phyloP scores from a whole-genome alignment of 2,888 invertebrate genomes.

The Aphidoletes aphidimyza region DNA sequence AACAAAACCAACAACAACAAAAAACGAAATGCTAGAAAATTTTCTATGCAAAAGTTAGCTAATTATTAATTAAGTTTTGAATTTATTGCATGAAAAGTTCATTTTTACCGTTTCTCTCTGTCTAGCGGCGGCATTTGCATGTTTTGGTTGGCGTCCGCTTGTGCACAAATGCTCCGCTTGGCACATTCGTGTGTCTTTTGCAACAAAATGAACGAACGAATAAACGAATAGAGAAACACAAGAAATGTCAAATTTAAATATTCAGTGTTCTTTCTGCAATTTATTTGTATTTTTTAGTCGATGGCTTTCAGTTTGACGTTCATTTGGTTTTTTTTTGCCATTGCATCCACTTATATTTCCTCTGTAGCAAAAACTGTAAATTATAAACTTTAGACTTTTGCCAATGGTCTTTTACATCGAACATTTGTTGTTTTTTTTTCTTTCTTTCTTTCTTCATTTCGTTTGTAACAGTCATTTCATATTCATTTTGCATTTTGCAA shows the following conservation, averaged over 20 bases:
- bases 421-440: neutral
- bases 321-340: neutral
- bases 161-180: neutral
- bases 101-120: neutral
- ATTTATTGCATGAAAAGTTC: constrained; percentile 33
- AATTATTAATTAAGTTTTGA: constrained; percentile 51
- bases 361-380: constrained; percentile 8
- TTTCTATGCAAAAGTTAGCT: constrained; percentile 51
- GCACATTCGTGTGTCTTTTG: neutral
- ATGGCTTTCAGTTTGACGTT: neutral
- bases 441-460: neutral
- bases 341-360: constrained; percentile 12
- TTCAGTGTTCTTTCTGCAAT: constrained; percentile 33
- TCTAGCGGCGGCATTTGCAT: neutral
- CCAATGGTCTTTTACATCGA: neutral
- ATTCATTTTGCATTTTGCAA: neutral
- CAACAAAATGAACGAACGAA: neutral
- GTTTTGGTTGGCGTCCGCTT: too few relatives aligned
- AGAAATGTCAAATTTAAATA: neutral
- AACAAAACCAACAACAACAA: neutral
- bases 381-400: constrained; percentile 34
- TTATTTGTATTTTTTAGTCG: constrained; percentile 30
- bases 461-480: neutral
- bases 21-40: neutral
- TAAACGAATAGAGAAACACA: neutral